Percentiles rank a stretch among this genome's conserved stretches.
These are phyloP conservation scores for Myotis pilosus DNA, from an alignment of 2,797 vertebrate genomes.

Conservation along the genomic window DNA sequence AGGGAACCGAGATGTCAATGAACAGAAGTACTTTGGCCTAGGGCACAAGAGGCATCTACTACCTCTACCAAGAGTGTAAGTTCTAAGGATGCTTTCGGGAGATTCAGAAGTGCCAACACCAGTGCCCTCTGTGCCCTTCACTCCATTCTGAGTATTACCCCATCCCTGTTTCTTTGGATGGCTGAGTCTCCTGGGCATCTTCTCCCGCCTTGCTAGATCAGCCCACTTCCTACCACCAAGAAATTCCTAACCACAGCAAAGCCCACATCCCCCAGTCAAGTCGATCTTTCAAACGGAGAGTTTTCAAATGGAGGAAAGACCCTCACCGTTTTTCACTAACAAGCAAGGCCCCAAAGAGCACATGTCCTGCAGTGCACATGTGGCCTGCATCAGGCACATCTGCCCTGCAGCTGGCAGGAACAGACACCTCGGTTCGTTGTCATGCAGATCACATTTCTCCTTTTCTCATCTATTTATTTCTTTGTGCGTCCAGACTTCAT, in stretches of 20 bases:
- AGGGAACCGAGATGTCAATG: neutral
- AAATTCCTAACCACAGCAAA: neutral
- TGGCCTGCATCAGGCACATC: slow-evolving; percentile 23
- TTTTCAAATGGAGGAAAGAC: slow-evolving; percentile 19
- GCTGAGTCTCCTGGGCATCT: neutral
- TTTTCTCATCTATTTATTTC: slow-evolving; percentile 57
- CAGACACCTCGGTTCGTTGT: neutral
- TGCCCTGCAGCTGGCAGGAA: slow-evolving; percentile 44
- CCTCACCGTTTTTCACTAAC: slow-evolving; percentile 36
- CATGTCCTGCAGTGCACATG: neutral
- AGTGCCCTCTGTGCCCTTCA: neutral
- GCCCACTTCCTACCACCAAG: accelerated
- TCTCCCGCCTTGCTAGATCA: neutral
- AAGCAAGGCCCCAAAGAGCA: neutral
- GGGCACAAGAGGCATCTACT: neutral
- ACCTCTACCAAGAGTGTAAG: neutral
- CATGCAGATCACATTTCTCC: slow-evolving; percentile 4
- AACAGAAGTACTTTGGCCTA: neutral
- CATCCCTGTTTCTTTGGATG: too few species aligned
- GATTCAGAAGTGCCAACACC: neutral
- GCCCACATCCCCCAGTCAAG: neutral
- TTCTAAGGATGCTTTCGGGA: neutral
- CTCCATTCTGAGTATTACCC: neutral
- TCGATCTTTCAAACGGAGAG: neutral
- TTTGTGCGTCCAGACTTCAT: slow-evolving; percentile 3